phyloP scores from a whole-genome alignment of 2,797 vertebrate genomes.

The Chrosomus eos region DNA sequence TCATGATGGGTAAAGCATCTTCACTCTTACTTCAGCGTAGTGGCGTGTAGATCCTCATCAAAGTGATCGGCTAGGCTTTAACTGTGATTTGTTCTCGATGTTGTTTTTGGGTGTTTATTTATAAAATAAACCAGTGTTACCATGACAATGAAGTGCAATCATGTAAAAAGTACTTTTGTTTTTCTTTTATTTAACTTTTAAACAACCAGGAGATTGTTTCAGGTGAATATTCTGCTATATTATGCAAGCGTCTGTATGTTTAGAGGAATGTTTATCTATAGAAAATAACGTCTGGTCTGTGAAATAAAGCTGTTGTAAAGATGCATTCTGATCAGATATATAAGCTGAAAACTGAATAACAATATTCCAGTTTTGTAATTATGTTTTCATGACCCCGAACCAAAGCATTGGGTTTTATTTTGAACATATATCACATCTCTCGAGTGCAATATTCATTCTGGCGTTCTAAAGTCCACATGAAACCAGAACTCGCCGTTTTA shows the following conservation, averaged over 20 bases:
- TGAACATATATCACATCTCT: background rate
- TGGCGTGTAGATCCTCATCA: conserved; percentile 67
- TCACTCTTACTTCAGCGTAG: conserved; percentile 62
- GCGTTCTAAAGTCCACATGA: background rate
- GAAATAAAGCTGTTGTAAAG: conserved; percentile 56
- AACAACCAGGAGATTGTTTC: conserved; percentile 78
- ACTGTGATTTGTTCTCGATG: conserved; percentile 85
- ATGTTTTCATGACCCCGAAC: background rate
- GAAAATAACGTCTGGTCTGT: conserved; percentile 72
- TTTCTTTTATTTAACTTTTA: conserved; percentile 72
- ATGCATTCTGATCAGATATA: conserved; percentile 5
- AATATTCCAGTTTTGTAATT: background rate
- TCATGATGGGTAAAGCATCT: conserved; percentile 65
- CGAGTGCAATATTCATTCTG: conserved; percentile 8
- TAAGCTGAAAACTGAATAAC: conserved; percentile 27
- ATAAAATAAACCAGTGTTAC: conserved; percentile 91
- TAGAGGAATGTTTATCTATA: conserved; percentile 73
- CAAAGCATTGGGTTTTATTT: conserved; percentile 10
- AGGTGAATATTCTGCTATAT: conserved; percentile 64
- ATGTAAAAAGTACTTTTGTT: conserved; percentile 81
- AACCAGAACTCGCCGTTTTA: background rate
- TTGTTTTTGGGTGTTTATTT: conserved; percentile 85
- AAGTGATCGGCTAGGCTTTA: conserved; percentile 77
- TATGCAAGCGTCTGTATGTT: conserved; percentile 71
- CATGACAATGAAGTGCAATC: conserved; percentile 87